phyloP scores from a whole-genome alignment of 2,113 vertebrate genomes.

The Tretioscincus oriximinensis region DNA sequence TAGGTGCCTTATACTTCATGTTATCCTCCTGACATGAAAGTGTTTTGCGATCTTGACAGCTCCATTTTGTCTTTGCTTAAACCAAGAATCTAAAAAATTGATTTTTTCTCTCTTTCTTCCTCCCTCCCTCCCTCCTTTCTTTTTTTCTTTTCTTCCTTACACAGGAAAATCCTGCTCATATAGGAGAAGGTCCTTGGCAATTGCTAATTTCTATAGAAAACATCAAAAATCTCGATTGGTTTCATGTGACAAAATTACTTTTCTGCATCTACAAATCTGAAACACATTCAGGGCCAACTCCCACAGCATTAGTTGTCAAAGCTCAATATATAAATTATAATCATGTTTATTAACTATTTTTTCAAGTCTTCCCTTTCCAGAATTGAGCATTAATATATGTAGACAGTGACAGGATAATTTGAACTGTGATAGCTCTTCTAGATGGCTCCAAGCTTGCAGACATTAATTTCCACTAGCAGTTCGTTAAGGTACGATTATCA shows the following conservation, averaged over 20 bases:
- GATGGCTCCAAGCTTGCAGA: slow-evolving; percentile 26
- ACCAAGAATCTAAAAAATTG: too few relatives aligned
- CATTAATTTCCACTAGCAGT: slow-evolving; percentile 39
- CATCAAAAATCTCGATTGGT: background rate
- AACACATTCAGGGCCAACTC: background rate
- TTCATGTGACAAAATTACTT: background rate
- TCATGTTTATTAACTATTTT: background rate
- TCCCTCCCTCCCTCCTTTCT: background rate
- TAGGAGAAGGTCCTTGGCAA: background rate
- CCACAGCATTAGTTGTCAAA: background rate
- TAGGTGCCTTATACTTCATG: too few relatives aligned
- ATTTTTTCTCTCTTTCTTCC: too few relatives aligned
- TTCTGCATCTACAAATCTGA: background rate
- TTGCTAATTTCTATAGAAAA: background rate
- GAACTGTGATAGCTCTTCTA: background rate
- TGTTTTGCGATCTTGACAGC: too few relatives aligned
- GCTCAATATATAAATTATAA: background rate
- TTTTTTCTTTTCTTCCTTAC: background rate
- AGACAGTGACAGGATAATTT: slow-evolving; percentile 13
- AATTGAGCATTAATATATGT: slow-evolving; percentile 8
- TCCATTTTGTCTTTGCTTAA: too few relatives aligned
- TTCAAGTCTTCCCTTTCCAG: background rate
- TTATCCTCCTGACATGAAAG: too few relatives aligned
- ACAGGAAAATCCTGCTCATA: background rate
- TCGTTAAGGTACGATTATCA: slow-evolving; percentile 30